Conservation (phyloP, 2,888 invertebrate genomes). For the Thereva unica region DNA sequence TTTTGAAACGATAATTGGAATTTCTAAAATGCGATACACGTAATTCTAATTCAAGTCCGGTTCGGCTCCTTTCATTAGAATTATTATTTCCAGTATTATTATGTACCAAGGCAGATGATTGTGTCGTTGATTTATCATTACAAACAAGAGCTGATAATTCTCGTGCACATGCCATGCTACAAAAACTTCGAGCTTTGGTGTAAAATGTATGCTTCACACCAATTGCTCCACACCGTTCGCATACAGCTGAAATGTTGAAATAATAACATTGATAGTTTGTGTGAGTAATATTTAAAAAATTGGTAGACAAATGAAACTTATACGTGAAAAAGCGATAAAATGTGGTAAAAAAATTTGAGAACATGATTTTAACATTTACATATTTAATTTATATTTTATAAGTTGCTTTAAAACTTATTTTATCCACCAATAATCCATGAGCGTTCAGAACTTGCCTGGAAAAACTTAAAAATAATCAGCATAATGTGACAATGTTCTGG, state of each 20-base stretch:
- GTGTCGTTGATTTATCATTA: slow-evolving; percentile 48
- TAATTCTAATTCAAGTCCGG: slow-evolving; percentile 56
- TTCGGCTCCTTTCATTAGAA: slow-evolving; percentile 29
- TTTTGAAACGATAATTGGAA: slow-evolving; percentile 57
- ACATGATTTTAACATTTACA: too few species aligned
- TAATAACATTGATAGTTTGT: slow-evolving; percentile 24
- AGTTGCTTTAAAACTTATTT: too few species aligned
- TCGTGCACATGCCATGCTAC: slow-evolving; percentile 79
- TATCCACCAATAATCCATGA: too few species aligned
- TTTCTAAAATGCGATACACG: slow-evolving; percentile 56
- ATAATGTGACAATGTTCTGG: too few species aligned
- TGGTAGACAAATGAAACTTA: neutral
- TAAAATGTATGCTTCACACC: slow-evolving; percentile 87
- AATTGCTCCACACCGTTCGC: slow-evolving; percentile 82
- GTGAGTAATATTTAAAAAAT: neutral
- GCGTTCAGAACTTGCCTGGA: too few species aligned
- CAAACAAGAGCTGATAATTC: slow-evolving; percentile 56
- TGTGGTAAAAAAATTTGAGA: too few species aligned
- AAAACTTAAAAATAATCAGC: too few species aligned
- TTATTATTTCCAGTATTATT: slow-evolving; percentile 31
- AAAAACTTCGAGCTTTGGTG: slow-evolving; percentile 79
- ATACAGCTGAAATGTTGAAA: slow-evolving; percentile 66
- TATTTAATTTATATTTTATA: too few species aligned
- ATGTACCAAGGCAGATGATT: slow-evolving; percentile 40
- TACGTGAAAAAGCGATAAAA: neutral